Base-by-base conservation (phyloP, 2,797 vertebrate species). In the Pampus argenteus region DNA sequence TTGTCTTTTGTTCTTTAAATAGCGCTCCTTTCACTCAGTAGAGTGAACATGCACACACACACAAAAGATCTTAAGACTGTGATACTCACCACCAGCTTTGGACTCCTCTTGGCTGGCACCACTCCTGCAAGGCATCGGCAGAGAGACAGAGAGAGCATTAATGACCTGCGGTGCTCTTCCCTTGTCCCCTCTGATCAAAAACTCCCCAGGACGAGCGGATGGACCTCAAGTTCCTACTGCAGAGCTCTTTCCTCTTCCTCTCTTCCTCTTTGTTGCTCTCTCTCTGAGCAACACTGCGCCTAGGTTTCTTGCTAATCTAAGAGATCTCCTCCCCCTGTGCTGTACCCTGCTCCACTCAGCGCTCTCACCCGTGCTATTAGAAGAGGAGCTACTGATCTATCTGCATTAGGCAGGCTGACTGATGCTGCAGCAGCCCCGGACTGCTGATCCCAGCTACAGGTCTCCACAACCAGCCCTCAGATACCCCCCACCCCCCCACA, bases 81-180 rank as follows among this genome's bases (percentile, higher is more conserved):
- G 81, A 91, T 95, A 94, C 98, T 99, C 95, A 99, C 98, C 97
- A 97, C 96, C 95, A 98, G 96, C 96, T 99, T 99, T 83, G 98
- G 98, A 92, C 98, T 99, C 95, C 97, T 97, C 96, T 99, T 99
- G 93, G 97, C 95, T 89, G 96, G 96, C 66, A 97, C 96, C 94
- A 98, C 95, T 94, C 98, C 98, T 99, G 96, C 86, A 96, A 97
- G 96, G 95, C 93, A 94, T 94, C 96, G 97, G 95, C 94, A 98
- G 90, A 96, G 92, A 93, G 94, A 95, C 93, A 94, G 92, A 93
- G 92, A 94, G 71, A 95, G 91, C 92, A 93, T 95, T 92, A 94
- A 96, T 94, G 90, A 95, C 95, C 95, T 95, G 93, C 86, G 81
- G 88, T 84, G 74, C 88, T 93, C 89, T 67, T 72, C 89, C 92